Base-by-base conservation (phyloP, 2,888 invertebrate genomes). In the Hydroisotoma schaefferi region DNA sequence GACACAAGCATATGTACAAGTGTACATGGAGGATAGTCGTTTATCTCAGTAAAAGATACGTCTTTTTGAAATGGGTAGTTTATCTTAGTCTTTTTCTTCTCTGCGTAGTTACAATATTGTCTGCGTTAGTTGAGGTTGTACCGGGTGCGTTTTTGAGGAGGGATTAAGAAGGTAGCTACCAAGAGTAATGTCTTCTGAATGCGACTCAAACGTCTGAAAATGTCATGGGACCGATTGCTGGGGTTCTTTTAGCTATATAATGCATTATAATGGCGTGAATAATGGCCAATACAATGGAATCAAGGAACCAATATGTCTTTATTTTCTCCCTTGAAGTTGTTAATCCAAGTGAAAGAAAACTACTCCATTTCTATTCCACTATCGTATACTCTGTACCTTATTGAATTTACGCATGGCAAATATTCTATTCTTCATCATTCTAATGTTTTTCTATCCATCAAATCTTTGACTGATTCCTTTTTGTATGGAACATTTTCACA, bases 271-370 rank as follows among this genome's bases (percentile, higher is more conserved):
- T 61, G 61, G 61, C 61, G 61, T 61, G 61, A 61, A 61, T 61
- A 61, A 61, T 61, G 57, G 61, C 61, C 57, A 40, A 61, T 57
- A 57, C 61, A 61, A 61, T 61, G 52, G 51, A 57, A 53, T 54
- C 33, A 47, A 53, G 38, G 38, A 53, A 22, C 33, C 22, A 43
- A 43, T 12, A 43, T n/a, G n/a, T n/a, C 43, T 43, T 8, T 43
- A n/a, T 18, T n/a, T 47, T 47, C 47, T 47, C 23, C n/a, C 47
- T 25, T 25, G 23, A 8, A 22, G 15, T 43, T 47, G 23, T 15
- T n/a, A 23, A 4, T 47, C 23, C 6, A 15, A 33, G 15, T 43
- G 43, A 43, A n/a, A 43, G 6, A 43, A 12, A 18, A 12, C 43
- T 43, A 10, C 10, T 6, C 18, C 47, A 33, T 20, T 25, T 47